A percentile compares a stretch with the other conserved stretches of the same genome.
Conservation (phyloP, 2,797 vertebrate genomes). For the Adrianichthys oophorus region DNA sequence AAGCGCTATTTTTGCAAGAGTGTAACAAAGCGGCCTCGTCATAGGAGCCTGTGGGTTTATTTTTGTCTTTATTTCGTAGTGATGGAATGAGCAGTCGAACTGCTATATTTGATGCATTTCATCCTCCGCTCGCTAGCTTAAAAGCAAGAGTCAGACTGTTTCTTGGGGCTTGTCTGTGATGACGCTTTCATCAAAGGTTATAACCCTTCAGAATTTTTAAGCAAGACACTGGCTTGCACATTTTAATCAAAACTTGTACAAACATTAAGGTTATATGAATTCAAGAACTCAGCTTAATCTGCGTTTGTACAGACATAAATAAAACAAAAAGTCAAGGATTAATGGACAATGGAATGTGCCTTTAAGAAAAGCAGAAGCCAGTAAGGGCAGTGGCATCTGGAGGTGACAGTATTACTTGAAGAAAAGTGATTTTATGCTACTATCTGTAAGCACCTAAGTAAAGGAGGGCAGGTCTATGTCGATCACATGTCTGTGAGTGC, state of each 20-base stretch:
- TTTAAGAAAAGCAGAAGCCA: constrained; percentile 44
- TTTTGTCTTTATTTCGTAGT: constrained; percentile 56
- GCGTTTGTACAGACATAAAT: constrained; percentile 28
- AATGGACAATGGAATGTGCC: constrained; percentile 56
- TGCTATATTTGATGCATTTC: constrained; percentile 67
- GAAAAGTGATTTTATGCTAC: constrained; percentile 50
- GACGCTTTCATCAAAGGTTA: constrained; percentile 38
- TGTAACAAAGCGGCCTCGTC: constrained; percentile 59
- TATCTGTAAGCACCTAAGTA: constrained; percentile 34
- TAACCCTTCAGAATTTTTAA: constrained; percentile 38
- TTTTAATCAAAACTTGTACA: constrained; percentile 29
- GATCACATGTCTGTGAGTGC: constrained; percentile 43
- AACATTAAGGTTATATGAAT: constrained; percentile 31
- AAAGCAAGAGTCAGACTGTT: constrained; percentile 55
- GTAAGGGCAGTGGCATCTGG: constrained; percentile 18
- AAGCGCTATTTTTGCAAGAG: constrained; percentile 73
- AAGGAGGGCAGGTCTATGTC: constrained; percentile 34
- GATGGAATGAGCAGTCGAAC: constrained; percentile 67
- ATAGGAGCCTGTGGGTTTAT: constrained; percentile 59
- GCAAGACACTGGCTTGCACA: constrained; percentile 35
- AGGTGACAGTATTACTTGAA: constrained; percentile 45
- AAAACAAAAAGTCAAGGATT: constrained; percentile 2
- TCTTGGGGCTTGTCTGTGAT: constrained; percentile 47
- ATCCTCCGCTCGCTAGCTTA: constrained; percentile 41
- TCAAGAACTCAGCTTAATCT: constrained; percentile 21